Evolutionary conservation across 2,113 vertebrate species (phyloP), one percentile per base, ranked within the genome.

Genomic region (Indicator indicator): DNA sequence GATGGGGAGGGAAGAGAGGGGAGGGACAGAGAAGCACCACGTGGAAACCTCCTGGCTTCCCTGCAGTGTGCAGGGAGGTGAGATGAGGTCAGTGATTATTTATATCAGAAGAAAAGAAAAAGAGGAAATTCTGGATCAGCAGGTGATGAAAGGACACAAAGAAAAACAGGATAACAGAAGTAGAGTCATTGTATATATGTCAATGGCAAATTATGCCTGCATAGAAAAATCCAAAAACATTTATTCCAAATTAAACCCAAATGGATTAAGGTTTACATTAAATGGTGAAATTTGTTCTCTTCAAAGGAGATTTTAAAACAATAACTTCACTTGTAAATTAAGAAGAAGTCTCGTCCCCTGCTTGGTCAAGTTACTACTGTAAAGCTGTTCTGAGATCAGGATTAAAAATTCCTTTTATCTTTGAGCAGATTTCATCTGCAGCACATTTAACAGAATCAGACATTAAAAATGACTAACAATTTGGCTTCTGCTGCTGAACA

Each of bases 1-100:
- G 77, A 56, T 0, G 19, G 79, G 64, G 70, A 84, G 40, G 59
- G n/a, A 30, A 78, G 18, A 30, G 30, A 30, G 16, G 26, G 38
- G 18, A 44, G 54, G 63, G 62, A 63, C 84, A 42, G 64, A 46
- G 16, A 14, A 75, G 18, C 48, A 64, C 24, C 73, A 88, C 5
- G 2, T 78, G 62, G 33, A 54, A 83, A 83, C 44, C 44, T 90
- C 48, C 88, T 85, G 93, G 88, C 86, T 90, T 83, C 73, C 94
- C 94, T 52, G 40, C 55, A 64, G 44, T 17, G 30, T 46, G 44
- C 40, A 2, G 52, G 56, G 80, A 74, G 72, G 73, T 89, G 87
- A 80, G 71, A 82, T 81, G 90, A 97, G 89, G 96, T 88, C 91
- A 78, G 70, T 28, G 44, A 91, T 46, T 69, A 81, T 90, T 88